A percentile compares a stretch with the other conserved stretches of the same genome.
Conservation (phyloP, 2,888 invertebrate genomes). For the Campoplex nolae region DNA sequence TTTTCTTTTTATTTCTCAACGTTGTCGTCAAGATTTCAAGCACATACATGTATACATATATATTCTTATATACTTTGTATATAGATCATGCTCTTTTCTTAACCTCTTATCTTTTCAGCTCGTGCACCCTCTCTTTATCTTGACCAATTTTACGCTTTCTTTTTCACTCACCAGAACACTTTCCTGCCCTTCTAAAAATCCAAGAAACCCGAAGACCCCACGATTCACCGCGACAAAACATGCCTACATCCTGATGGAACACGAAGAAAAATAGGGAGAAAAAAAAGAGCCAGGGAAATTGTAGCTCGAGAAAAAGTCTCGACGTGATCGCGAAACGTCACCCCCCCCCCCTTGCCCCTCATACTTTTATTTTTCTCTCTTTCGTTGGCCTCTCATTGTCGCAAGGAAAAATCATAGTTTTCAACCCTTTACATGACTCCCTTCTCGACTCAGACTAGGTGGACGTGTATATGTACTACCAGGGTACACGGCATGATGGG, state of each 20-base stretch:
- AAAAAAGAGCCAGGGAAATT: conserved; percentile 8
- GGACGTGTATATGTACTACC: conserved; percentile 10
- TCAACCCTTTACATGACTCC: conserved; percentile 42
- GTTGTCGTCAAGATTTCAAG: conserved; percentile 58
- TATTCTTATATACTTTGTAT: neutral
- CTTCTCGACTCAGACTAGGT: conserved; percentile 28
- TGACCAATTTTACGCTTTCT: conserved; percentile 52
- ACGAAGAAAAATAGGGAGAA: conserved; percentile 12
- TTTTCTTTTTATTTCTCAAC: conserved; percentile 64
- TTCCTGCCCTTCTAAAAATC: conserved; percentile 46
- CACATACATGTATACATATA: neutral
- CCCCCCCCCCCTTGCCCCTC: neutral
- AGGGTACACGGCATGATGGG: conserved; percentile 52
- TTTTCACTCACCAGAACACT: conserved; percentile 27
- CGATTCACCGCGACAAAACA: conserved; percentile 20
- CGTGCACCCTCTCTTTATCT: conserved; percentile 58
- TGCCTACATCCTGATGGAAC: conserved; percentile 10
- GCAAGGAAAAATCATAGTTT: conserved; percentile 59
- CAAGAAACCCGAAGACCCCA: conserved; percentile 52
- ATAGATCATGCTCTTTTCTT: conserved; percentile 26
- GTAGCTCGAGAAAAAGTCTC: conserved; percentile 36
- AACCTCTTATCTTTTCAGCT: conserved; percentile 56
- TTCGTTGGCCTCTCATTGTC: conserved; percentile 57
- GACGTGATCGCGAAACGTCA: conserved; percentile 43
- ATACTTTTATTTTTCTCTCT: conserved; percentile 28